Evolutionary conservation across 2,797 vertebrate genomes (phyloP), one percentile per base, ranked within the genome.

Genomic region (Ficedula albicollis): DNA sequence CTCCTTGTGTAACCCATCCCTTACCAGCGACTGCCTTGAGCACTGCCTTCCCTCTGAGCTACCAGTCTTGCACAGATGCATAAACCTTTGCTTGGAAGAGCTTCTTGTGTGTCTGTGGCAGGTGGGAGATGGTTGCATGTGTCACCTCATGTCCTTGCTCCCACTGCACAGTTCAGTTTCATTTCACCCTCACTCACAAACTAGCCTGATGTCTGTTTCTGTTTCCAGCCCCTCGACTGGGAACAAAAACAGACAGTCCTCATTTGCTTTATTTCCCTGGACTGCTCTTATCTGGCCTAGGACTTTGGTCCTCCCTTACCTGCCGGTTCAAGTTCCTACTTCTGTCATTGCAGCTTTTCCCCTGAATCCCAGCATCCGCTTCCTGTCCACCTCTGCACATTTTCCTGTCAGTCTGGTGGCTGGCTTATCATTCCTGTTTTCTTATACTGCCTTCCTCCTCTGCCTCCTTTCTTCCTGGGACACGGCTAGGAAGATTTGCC

Each of bases 391-490:
- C 25, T 51, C 70, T 68, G 68, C 80, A 54, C 1, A 1, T 18
- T 84, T 90, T 74, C 52, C 80, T 84, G 74, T 79, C 30, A 14
- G 49, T 84, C 74, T 95, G 62, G 36, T 82, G 3, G 1, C 59
- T 91, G 64, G 34, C 46, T 66, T 78, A 32, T 43, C 11, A 2
- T 76, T 94, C 49, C 38, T 84, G 56, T 88, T 94, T 93, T 46
- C 34, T 86, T 74, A 73, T 63, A 49, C 60, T 77, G 41, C 55
- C 58, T 90, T 94, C 30, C 34, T 25, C 7, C 43, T 87, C 30
- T 95, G 27, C 32, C 52, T 76, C 20, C 56, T 84, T 87, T 84
- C 85, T 92, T 95, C 68, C 49, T 86, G 72, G 89, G 84, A 72
- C 80, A 55, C 5, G 26, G 18, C 63, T 18, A 8, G 55, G 77